These are phyloP conservation scores for Theonella swinhoei DNA, from an alignment of 37 sponge, comb jelly and placozoan genomes.

Conservation along the genomic window DNA sequence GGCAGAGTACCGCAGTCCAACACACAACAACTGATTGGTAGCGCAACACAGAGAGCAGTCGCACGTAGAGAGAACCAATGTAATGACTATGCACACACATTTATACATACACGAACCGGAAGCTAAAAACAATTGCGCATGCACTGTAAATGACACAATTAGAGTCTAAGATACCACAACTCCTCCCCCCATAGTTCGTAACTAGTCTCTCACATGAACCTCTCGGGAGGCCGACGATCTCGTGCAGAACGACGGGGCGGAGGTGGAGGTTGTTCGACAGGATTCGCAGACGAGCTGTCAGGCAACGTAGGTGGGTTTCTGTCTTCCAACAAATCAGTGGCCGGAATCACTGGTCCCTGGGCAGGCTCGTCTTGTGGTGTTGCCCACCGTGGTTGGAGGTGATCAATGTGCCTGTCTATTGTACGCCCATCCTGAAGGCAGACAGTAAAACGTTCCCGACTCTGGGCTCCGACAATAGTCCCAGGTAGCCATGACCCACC, in stretches of 20 bases:
- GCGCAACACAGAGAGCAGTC: too few relatives aligned
- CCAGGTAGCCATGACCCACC: neutral
- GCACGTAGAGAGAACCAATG: too few relatives aligned
- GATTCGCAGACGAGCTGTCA: neutral
- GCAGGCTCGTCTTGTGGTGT: neutral
- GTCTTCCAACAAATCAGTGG: neutral
- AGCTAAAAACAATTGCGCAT: neutral
- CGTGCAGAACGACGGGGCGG: too few relatives aligned
- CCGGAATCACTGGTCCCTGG: neutral
- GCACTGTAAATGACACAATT: neutral
- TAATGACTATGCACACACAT: too few relatives aligned
- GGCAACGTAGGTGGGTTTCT: neutral
- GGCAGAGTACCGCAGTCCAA: too few relatives aligned
- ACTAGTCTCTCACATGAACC: neutral
- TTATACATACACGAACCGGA: neutral
- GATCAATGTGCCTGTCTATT: conserved; percentile 5
- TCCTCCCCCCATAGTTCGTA: neutral
- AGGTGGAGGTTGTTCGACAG: neutral
- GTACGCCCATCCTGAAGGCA: neutral
- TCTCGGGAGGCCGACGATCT: too few relatives aligned
- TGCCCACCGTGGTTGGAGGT: neutral
- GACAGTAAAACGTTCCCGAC: neutral
- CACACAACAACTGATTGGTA: too few relatives aligned
- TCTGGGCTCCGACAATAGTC: neutral
- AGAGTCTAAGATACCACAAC: neutral